Evolutionary conservation across 37 sponge, comb jelly and placozoan genomes (phyloP).

Genomic region (Theonella swinhoei): DNA sequence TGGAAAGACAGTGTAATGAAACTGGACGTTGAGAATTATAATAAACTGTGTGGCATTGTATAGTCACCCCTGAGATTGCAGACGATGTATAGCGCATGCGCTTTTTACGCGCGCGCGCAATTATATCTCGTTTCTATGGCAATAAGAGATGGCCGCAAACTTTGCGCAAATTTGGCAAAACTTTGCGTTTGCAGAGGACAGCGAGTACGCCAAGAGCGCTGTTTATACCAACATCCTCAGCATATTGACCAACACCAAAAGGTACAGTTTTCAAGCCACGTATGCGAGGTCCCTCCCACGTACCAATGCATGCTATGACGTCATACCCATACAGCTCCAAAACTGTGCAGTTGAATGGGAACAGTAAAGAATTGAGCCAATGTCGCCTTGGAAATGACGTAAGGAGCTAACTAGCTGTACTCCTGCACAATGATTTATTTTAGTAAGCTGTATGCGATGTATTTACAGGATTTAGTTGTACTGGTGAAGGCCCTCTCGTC

Average conservation of each 20-base stretch:
- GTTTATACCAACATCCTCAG: conserved; percentile 10
- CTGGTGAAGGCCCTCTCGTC: conserved; percentile 9
- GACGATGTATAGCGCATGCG: no score
- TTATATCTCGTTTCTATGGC: neutral
- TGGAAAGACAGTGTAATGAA: conserved; percentile 29
- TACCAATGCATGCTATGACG: neutral
- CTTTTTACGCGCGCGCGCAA: neutral
- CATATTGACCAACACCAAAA: neutral
- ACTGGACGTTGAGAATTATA: conserved; percentile 15
- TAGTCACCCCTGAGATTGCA: neutral
- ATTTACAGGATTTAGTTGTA: conserved; percentile 12
- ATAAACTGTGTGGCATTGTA: neutral
- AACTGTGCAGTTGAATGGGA: neutral
- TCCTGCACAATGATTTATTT: neutral
- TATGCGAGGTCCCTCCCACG: no score
- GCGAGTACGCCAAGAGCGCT: neutral
- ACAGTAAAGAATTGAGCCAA: neutral
- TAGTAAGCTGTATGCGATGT: neutral
- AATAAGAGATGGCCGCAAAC: neutral
- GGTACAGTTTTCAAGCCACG: no score
- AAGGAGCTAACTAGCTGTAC: neutral
- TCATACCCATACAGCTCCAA: neutral
- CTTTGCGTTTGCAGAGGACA: neutral
- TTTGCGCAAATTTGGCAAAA: conserved; percentile 25
- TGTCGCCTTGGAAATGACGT: neutral